phyloP scores from a whole-genome alignment of 2,113 vertebrate genomes.

The Gracilinanus agilis region DNA sequence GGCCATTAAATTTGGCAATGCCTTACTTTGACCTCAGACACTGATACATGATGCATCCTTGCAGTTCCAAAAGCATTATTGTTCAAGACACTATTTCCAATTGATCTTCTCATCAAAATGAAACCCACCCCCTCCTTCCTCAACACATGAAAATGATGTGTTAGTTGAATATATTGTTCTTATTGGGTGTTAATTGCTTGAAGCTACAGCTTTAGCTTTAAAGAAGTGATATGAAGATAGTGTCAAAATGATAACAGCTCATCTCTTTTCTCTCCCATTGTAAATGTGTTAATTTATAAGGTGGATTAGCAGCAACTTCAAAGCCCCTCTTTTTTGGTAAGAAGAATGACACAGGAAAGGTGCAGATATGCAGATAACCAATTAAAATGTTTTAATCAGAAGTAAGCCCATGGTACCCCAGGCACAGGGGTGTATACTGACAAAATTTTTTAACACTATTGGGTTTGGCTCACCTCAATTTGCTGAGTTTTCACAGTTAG shows the following conservation, averaged over 20 bases:
- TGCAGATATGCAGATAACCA: constrained; percentile 50
- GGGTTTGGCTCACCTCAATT: constrained; percentile 58
- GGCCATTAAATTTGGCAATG: not conserved
- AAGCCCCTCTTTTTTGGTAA: constrained; percentile 51
- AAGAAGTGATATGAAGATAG: constrained; percentile 80
- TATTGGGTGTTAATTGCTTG: constrained; percentile 80
- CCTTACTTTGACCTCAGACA: not conserved
- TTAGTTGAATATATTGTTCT: constrained; percentile 76
- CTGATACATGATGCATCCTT: constrained; percentile 18
- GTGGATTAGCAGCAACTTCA: constrained; percentile 79
- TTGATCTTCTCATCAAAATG: constrained; percentile 60
- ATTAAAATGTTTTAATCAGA: constrained; percentile 74
- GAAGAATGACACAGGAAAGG: constrained; percentile 67
- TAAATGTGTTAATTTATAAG: constrained; percentile 84
- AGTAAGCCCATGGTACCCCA: constrained; percentile 27
- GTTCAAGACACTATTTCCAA: constrained; percentile 39
- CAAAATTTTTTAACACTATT: constrained; percentile 52
- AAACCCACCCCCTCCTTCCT: constrained; percentile 65
- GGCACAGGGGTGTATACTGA: constrained; percentile 41
- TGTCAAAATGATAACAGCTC: constrained; percentile 77
- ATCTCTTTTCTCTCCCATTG: constrained; percentile 49
- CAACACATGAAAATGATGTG: constrained; percentile 65
- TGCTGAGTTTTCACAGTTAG: constrained; percentile 18
- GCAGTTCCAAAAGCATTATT: constrained; percentile 31
- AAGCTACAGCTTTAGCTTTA: constrained; percentile 71